phyloP scores from a whole-genome alignment of 2,113 vertebrate species.

The Eidolon helvum region DNA sequence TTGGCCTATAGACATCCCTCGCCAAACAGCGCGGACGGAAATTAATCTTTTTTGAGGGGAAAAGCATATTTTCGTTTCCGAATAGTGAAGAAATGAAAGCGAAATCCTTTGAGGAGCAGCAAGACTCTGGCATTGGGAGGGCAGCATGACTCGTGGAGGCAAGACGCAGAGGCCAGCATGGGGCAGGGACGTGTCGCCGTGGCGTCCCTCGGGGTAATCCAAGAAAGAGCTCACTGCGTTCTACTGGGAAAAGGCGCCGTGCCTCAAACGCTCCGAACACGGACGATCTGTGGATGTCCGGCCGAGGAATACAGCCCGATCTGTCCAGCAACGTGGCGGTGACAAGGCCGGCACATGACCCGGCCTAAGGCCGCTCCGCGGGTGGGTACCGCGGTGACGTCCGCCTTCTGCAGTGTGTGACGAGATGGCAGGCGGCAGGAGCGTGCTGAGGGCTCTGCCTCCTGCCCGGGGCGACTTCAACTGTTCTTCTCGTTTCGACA shows the following conservation, averaged over 20 bases:
- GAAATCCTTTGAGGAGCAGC: not conserved
- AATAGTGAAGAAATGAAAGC: not conserved
- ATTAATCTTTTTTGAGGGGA: not conserved
- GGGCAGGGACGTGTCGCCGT: not conserved
- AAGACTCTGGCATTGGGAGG: not conserved
- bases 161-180: not conserved
- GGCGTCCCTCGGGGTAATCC: not conserved
- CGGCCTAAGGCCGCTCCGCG: accelerated
- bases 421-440: not conserved
- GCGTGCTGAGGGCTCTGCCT: not conserved
- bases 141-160: accelerated
- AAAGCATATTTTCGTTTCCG: not conserved
- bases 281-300: not conserved
- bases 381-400: not conserved
- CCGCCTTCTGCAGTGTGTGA: not conserved
- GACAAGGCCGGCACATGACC: too few species aligned
- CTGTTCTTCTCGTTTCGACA: not conserved
- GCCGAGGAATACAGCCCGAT: not conserved
- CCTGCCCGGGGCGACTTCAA: not conserved
- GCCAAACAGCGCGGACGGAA: not conserved
- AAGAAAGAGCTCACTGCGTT: not conserved
- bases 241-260: not conserved
- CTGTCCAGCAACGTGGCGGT: accelerated
- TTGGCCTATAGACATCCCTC: not conserved
- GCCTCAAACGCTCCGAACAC: not conserved